Conservation (phyloP, 2,797 vertebrate species). For the Anguilla obscura region DNA sequence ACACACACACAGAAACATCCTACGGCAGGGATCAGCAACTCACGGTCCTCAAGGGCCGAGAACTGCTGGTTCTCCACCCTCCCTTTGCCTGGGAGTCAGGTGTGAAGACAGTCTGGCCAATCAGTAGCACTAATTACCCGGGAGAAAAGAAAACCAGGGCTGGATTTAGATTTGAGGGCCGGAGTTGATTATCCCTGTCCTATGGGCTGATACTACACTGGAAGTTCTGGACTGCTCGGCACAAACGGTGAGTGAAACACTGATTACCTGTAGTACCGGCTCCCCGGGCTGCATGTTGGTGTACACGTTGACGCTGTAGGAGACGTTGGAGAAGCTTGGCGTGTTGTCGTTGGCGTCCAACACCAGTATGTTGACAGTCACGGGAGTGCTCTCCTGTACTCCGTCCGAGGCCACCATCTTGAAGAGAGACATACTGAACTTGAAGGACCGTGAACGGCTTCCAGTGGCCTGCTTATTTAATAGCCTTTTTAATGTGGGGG, state of each 20-base stretch:
- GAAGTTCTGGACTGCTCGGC: not conserved
- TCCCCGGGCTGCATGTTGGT: conserved; percentile 87
- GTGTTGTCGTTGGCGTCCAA: conserved; percentile 95
- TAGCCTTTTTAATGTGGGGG: not conserved
- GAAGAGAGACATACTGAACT: not conserved
- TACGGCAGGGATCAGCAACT: not conserved
- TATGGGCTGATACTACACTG: conserved; percentile 35
- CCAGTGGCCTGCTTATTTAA: not conserved
- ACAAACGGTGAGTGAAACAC: conserved; percentile 36
- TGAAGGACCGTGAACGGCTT: not conserved
- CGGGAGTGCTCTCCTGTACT: conserved; percentile 86
- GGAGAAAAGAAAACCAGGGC: too few relatives aligned
- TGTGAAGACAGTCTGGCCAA: too few relatives aligned
- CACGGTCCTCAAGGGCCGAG: too few relatives aligned
- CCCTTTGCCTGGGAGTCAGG: too few relatives aligned
- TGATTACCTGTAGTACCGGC: conserved; percentile 84
- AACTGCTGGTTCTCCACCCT: too few relatives aligned
- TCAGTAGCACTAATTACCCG: too few relatives aligned
- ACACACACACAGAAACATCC: not conserved
- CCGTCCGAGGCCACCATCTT: conserved; percentile 93
- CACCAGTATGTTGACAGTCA: conserved; percentile 83
- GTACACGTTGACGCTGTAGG: conserved; percentile 86
- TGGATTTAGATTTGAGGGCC: too few relatives aligned
- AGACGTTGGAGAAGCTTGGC: conserved; percentile 88
- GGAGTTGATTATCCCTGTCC: too few relatives aligned